phyloP scores from a whole-genome alignment of 37 sponge, comb jelly and placozoan genomes.

The Ianthella basta region DNA sequence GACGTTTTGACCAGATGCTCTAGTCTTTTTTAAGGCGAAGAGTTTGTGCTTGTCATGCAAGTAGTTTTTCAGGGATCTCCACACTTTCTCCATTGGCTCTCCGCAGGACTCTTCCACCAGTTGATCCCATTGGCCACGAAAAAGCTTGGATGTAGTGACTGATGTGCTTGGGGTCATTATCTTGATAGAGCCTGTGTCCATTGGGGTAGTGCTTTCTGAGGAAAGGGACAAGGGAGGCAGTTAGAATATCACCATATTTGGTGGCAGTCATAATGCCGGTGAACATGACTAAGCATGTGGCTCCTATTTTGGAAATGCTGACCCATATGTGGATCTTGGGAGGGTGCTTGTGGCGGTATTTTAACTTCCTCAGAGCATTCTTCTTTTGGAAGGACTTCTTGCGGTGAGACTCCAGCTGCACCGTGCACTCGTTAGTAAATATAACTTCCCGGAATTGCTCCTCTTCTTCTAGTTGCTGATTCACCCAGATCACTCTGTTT shows the following conservation, averaged over 20 bases:
- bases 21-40: too few relatives aligned
- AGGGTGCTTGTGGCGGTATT: slow-evolving; percentile 36
- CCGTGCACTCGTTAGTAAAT: slow-evolving; percentile 31
- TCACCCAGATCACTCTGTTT: slow-evolving; percentile 38
- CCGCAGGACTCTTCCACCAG: not conserved
- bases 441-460: slow-evolving; percentile 50
- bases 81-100: too few relatives aligned
- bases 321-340: slow-evolving; percentile 45
- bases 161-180: not conserved
- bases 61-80: not conserved
- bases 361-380: slow-evolving; percentile 27
- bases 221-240: not conserved
- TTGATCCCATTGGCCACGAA: not conserved
- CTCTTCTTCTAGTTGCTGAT: slow-evolving; percentile 7
- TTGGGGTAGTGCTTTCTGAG: not conserved
- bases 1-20: too few relatives aligned
- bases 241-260: slow-evolving; percentile 33
- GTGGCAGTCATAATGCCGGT: slow-evolving; percentile 44
- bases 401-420: slow-evolving; percentile 42
- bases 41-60: not conserved
- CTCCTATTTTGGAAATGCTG: slow-evolving; percentile 48
- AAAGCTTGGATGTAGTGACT: slow-evolving; percentile 1
- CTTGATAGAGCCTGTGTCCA: not conserved
- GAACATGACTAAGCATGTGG: slow-evolving; percentile 49
- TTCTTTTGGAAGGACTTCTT: slow-evolving; percentile 29